Conservation (phyloP, 92 coral and sea anemone species). For the Zoanthus gigantus region DNA sequence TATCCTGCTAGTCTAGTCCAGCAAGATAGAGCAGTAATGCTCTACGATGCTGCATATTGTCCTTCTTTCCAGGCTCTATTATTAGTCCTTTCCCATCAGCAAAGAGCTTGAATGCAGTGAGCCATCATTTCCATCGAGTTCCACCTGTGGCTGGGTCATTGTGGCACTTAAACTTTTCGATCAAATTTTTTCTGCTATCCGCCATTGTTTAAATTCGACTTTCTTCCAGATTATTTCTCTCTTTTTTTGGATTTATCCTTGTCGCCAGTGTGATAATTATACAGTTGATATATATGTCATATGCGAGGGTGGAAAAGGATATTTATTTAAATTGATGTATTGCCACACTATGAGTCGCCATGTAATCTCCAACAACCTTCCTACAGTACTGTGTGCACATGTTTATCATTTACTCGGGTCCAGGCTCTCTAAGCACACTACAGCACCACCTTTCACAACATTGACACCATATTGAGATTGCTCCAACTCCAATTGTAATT, state of each 20-base stretch:
- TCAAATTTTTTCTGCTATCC: neutral
- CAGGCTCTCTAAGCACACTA: too few species aligned
- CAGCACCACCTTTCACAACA: too few species aligned
- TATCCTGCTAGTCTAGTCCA: conserved; percentile 28
- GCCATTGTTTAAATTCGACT: neutral
- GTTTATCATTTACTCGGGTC: too few species aligned
- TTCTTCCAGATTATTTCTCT: neutral
- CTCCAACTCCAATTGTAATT: too few species aligned
- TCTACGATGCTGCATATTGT: neutral
- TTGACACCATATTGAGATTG: too few species aligned
- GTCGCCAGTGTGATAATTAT: neutral
- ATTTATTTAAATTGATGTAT: too few species aligned
- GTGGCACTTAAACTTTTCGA: neutral
- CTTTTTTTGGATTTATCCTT: neutral
- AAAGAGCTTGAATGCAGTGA: neutral
- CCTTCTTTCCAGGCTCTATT: neutral
- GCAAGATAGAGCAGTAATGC: conserved; percentile 13
- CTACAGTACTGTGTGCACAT: too few species aligned
- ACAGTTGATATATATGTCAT: too few species aligned
- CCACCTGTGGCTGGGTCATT: neutral
- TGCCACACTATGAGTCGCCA: too few species aligned
- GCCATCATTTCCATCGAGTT: neutral
- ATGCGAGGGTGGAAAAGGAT: too few species aligned
- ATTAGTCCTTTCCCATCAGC: neutral
- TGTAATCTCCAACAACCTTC: too few species aligned